Evolutionary conservation across 2,113 vertebrate species (phyloP), one percentile per base, ranked within the genome.

Genomic region (Ia io): DNA sequence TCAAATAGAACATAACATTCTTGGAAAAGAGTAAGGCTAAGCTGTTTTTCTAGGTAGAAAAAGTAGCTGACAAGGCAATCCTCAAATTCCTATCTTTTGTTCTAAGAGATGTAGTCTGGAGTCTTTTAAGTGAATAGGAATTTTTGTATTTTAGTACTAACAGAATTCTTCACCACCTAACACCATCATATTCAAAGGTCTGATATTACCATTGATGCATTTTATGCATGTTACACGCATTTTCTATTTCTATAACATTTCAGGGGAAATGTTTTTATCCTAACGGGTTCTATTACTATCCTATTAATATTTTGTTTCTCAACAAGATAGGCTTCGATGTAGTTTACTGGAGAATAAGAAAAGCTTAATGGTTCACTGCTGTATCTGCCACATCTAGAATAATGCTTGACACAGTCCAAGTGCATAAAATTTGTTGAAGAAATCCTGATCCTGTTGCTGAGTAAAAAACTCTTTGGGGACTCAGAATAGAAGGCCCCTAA

Each of bases 191-290:
- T 59, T 47, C 49, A 84, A 86, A 86, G 40, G 9, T 69, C 67
- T 85, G 16, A 77, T 59, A 44, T 67, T 49, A 93, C 56, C 77
- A 79, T 47, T 40, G 51, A 30, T n/a, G 23, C 28, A 76, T 89
- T 89, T 78, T 79, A 87, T n/a, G 59, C 8, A n/a, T 6, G 2
- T 49, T 85, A 63, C 9, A 32, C 4, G 85, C 16, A 42, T 20
- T 86, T 93, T 78, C 71, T 95, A 67, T 87, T 90, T 61, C 67
- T 92, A 73, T 53, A 93, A 11, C 71, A 89, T 53, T 78, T 79
- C 80, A 89, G 76, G 59, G 40, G 6, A 76, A 74, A 28, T 30
- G 40, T 23, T 92, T 91, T 96, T 92, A 69, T 53, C 17, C 6
- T 71, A 23, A 76, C 4, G 22, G 17, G 42, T n/a, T 89, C 47